Evolutionary conservation across 2,888 invertebrate genomes (phyloP).

Genomic region (Norana najaformis): DNA sequence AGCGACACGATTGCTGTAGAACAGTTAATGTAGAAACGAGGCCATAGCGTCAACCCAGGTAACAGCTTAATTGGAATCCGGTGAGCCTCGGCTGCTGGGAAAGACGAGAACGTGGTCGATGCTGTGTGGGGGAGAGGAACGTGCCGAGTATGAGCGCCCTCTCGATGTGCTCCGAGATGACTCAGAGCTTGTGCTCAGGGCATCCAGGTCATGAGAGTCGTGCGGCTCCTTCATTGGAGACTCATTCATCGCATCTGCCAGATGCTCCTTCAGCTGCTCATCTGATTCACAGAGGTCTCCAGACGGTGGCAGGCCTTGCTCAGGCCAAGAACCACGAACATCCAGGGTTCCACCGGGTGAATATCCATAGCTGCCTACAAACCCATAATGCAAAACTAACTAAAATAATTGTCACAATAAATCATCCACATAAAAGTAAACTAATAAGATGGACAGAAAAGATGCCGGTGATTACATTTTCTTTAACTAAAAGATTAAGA

Average conservation of each 20-base stretch:
- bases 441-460: background rate
- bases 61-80: conserved; percentile 26
- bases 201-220: conserved; percentile 43
- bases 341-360: conserved; percentile 81
- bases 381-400: background rate
- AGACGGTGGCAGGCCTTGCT: conserved; percentile 53
- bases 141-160: conserved; percentile 42
- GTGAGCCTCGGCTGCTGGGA: conserved; percentile 39
- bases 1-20: background rate
- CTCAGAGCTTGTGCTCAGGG: conserved; percentile 56
- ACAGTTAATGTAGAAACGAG: background rate
- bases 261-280: conserved; percentile 80
- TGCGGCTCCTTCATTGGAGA: conserved; percentile 64
- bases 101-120: conserved; percentile 52
- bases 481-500: background rate
- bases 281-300: conserved; percentile 65
- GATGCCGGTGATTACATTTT: background rate
- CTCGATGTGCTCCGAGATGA: conserved; percentile 52
- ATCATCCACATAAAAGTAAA: background rate
- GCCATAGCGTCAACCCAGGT: background rate
- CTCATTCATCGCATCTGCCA: conserved; percentile 93
- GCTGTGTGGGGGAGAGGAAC: conserved; percentile 43
- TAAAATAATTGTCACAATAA: background rate
- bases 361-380: conserved; percentile 83
- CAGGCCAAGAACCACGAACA: conserved; percentile 61